Base-by-base conservation (phyloP, 2,113 vertebrate species). In the Camelus bactrianus region DNA sequence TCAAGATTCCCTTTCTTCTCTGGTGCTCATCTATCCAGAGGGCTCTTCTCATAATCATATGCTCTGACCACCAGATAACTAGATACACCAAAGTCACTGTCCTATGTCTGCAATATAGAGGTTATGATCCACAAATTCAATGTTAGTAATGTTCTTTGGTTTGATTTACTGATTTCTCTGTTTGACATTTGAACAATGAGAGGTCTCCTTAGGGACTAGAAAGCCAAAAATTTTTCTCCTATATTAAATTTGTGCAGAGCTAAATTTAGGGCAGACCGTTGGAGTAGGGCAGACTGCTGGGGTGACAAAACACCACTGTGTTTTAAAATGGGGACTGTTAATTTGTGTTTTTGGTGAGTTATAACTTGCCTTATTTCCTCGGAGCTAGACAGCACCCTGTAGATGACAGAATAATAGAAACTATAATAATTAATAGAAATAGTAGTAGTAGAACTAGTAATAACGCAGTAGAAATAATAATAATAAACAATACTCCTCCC, bases 381-480 rank as follows among this genome's bases (percentile, higher is more conserved):
- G 73, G 30, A 38, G 42, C 32, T 62, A 60, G 11, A 80, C 0
- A 77, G 24, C 2, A 17, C 30, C 64, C 13, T 81, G 16, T 26
- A 22, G 70, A 65, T 86, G 13, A 69, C 92, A 30, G 50, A 91
- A 87, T 69, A 83, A 64, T 58, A 92, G 14, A 84, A 91, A 92
- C 48, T 30, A 76, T 46, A 75, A 81, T 12, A 91, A 69, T 48
- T 35, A 50, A n/a, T 83, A 83, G 50, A 75, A 65, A 88, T 85
- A 94, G 42, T 42, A 56, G 16, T n/a, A 54, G 70, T 13, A 64
- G 14, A 92, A 35, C 26, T 60, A 38, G 42, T 30, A 38, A 58
- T 75, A 86, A 56, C 69, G 30, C 28, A 28, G 24, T 30, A 42
- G 80, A 91, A 95, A 48, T 48, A 24, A 54, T 62, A 72, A 22